Conservation (phyloP, 2,888 invertebrate species). For the Calliscelio sp. region DNA sequence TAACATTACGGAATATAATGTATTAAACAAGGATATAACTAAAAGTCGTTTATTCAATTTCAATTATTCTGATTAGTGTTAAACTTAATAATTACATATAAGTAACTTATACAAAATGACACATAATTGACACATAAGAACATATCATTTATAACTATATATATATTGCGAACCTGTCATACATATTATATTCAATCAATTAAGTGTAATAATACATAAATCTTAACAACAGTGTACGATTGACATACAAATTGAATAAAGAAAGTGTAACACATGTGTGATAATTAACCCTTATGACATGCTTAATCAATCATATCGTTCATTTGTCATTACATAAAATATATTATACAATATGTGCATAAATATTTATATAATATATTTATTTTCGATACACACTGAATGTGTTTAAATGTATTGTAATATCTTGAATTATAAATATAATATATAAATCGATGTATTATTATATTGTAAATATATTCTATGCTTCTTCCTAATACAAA, state of each 20-base stretch:
- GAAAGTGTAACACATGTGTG: constrained; percentile 10
- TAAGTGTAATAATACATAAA: not conserved
- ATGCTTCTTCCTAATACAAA: not conserved
- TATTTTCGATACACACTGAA: not conserved
- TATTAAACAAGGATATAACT: too few relatives aligned
- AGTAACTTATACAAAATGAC: not conserved
- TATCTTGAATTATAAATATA: too few relatives aligned
- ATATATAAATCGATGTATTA: not conserved
- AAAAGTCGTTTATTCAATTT: too few relatives aligned
- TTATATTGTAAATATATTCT: constrained; percentile 8
- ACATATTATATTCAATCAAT: not conserved
- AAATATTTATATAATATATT: not conserved
- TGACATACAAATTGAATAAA: not conserved
- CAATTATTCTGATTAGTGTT: too few relatives aligned
- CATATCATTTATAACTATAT: constrained; percentile 12
- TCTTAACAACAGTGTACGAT: not conserved
- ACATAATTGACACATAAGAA: constrained; percentile 12
- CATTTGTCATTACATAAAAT: not conserved
- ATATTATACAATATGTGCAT: constrained; percentile 8
- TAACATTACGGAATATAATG: too few relatives aligned
- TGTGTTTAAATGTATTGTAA: too few relatives aligned
- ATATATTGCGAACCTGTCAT: not conserved
- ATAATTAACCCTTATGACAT: not conserved
- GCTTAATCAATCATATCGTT: not conserved
- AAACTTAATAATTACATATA: too few relatives aligned